Evolutionary conservation across 1,140 invertebrate genomes (phyloP).

Genomic region (Drosophila repletoides): DNA sequence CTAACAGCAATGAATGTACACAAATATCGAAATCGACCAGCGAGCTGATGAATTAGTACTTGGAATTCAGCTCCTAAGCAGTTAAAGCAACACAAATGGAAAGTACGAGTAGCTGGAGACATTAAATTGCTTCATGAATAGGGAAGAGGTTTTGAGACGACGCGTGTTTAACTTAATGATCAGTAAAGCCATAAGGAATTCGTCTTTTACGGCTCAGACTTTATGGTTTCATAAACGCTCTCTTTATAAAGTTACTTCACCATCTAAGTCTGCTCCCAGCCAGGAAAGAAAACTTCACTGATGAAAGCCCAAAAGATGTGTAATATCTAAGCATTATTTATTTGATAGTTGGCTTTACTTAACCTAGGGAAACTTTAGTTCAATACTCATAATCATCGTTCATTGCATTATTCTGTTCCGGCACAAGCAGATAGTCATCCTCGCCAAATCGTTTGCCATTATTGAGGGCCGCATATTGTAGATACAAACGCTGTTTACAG

Average conservation of each 20-base stretch:
- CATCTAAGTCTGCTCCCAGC: no score
- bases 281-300: no score
- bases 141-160: no score
- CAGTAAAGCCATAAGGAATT: no score
- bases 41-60: background rate
- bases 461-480: constrained; percentile 70
- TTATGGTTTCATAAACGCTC: no score
- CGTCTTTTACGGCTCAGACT: no score
- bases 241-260: no score
- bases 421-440: constrained; percentile 70
- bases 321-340: constrained; percentile 11
- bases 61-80: no score
- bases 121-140: no score
- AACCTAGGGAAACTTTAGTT: background rate
- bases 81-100: background rate
- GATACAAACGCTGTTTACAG: constrained; percentile 76
- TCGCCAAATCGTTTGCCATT: constrained; percentile 52
- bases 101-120: no score
- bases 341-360: constrained; percentile 2
- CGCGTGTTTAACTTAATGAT: no score
- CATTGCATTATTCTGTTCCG: constrained; percentile 37
- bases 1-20: background rate
- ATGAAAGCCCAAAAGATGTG: background rate
- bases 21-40: background rate
- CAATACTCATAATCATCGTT: constrained; percentile 50